Base-by-base conservation (phyloP, 2,888 invertebrate genomes). In the Pyrrhosoma nymphula region DNA sequence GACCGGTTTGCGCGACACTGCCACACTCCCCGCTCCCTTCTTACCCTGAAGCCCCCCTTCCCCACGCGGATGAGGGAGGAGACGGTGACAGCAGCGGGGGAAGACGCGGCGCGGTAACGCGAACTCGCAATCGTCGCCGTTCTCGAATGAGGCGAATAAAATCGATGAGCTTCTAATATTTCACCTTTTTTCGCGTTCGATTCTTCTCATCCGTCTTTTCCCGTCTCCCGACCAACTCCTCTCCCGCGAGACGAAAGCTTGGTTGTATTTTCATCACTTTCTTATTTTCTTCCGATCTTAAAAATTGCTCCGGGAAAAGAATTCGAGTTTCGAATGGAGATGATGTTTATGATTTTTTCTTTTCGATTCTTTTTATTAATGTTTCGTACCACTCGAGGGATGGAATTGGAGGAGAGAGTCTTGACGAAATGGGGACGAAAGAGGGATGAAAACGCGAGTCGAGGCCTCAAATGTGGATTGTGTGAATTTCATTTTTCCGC, bases 131-230 rank as follows among this genome's bases (percentile, higher is more conserved):
- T 89, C 89, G 55, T 89, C 89, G 89, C n/a, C 82, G 16, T 35
- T 35, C 35, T 89, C 56, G 89, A 56, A 89, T 56, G 82, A 82
- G n/a, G 89, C 89, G 56, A 89, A 55, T 89, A 89, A 69, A 89
- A 89, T 89, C 89, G 89, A 89, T 89, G 56, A 89, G 56, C 89
- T 56, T 89, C 89, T 89, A 56, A 89, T 89, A 89, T 56, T n/a
- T 89, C 89, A 55, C 55, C 35, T 82, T 69, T 69, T 69, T 69
- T 26, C 35, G 0, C 82, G 82, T 35, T 82, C 35, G 35, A 82
- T 18, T 69, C 26, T 69, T n/a, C 69, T n/a, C n/a, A 18, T 69
- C 82, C 82, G n/a, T 30, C 75, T 75, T 75, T 75, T n/a, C 6
- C 75, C 75, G 1, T n/a, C n/a, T 23, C 47, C 47, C 47, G 20